Evolutionary conservation across 2,797 vertebrate species (phyloP), one percentile per base, ranked within the genome.

Genomic region (Mallotus villosus): DNA sequence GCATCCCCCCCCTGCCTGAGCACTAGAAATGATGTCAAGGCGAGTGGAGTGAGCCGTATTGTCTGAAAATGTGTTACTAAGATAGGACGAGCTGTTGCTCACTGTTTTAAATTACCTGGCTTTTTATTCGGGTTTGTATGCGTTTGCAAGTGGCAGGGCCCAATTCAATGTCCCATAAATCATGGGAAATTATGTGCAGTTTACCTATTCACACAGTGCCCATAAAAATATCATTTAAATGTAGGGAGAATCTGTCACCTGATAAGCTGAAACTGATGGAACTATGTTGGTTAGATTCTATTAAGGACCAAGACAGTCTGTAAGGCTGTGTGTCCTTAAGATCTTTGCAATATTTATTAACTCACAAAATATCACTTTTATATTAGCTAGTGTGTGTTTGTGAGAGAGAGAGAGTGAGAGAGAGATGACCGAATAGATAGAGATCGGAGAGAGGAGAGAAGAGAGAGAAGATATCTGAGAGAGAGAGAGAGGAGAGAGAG

Each of bases 1-100:
- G 27, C 75, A 79, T 81, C 74, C 53, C 63, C 74, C 67, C 63
- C 74, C 67, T 68, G n/a, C 46, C 66, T n/a, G 57, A 41, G 37
- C 62, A 60, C 67, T 68, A 55, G 67, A 68, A 72, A 69, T 74
- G 49, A 60, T 37, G 73, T 76, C 11, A 70, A 49, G 14, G 21
- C n/a, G 34, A 63, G 2, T 11, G 32, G 0, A 68, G 24, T 58
- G 70, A 70, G 51, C 41, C 19, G 4, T 67, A 12, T 32, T 67
- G 49, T 32, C n/a, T 46, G 53, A 27, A 34, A 21, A 68, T 59
- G 32, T 41, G 46, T 71, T 57, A 66, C 68, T 72, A n/a, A 74
- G 59, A 27, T 24, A 19, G 17, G 1, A 53, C 19, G 65, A 29
- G 49, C 0, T 17, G 12, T 41, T 58, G 5, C 1, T 37, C 17